Conservation (phyloP, 2,113 vertebrate species). For the Eolophus roseicapilla region DNA sequence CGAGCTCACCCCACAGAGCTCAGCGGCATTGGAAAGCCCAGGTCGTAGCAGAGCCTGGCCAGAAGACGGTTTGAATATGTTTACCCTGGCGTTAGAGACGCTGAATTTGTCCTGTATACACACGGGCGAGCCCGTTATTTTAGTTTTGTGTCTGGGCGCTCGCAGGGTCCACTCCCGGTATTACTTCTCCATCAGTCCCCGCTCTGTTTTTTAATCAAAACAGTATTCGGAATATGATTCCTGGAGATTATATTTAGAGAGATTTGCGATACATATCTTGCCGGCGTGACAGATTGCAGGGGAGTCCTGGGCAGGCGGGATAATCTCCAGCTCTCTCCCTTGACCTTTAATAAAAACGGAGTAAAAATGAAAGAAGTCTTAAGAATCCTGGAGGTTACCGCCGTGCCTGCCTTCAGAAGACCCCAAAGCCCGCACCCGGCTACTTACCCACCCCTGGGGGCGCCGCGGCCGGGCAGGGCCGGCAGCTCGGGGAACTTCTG, state of each 20-base stretch:
- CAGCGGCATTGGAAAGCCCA: not conserved
- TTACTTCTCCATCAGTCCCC: slow-evolving; percentile 64
- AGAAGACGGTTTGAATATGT: not conserved
- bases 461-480: not conserved
- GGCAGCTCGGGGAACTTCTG: not conserved
- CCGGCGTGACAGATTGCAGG: slow-evolving; percentile 75
- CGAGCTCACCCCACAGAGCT: not conserved
- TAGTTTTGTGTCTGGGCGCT: not conserved
- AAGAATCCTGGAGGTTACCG: slow-evolving; percentile 49
- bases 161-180: not conserved
- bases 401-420: not conserved
- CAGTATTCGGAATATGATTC: slow-evolving; percentile 85
- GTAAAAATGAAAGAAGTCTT: slow-evolving; percentile 36
- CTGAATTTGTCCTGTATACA: not conserved
- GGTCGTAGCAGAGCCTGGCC: not conserved
- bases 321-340: slow-evolving; percentile 75
- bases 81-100: not conserved
- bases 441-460: not conserved
- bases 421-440: not conserved
- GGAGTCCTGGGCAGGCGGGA: slow-evolving; percentile 63
- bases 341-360: slow-evolving; percentile 77
- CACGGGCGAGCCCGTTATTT: not conserved
- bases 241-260: slow-evolving; percentile 82
- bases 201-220: slow-evolving; percentile 84
- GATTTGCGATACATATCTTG: slow-evolving; percentile 80